Evolutionary conservation across 2,888 invertebrate species (phyloP), one percentile per base, ranked within the genome.

Genomic region (Diloba caeruleocephala): DNA sequence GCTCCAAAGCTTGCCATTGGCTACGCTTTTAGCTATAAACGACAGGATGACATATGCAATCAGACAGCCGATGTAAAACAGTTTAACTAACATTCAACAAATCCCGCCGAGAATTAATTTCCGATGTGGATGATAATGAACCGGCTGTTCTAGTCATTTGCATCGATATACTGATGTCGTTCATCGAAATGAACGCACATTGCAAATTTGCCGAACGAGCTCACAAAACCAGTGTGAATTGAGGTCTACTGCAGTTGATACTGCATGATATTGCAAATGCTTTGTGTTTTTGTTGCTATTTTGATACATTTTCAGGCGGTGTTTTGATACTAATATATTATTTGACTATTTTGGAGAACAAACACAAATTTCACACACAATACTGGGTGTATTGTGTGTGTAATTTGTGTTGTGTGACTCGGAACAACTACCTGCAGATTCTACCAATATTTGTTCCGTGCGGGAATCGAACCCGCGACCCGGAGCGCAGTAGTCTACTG

Each of bases 41-140:
- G 8, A 17, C 14, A 3, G 15, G 14, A 34, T 53, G 38, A 52
- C 72, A 67, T 59, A 60, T 48, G 60, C 71, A 78, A 78, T 80
- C 76, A 76, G 63, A 71, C 63, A 56, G 52, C 45, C 51, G 52
- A 65, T 74, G 76, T 77, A 78, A 81, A 81, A 82, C 81, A 77
- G 79, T 81, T 79, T 75, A 76, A 74, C 83, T 77, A 81, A 76
- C 77, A 77, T 64, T 71, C 65, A 33, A 61, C 73, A 54, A 67
- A 67, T 61, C 76, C 79, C 79, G 65, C 61, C 31, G 85, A 78
- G 87, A 85, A 87, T 90, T 84, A 87, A 89, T 89, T 87, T 88
- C 82, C 84, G 76, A 88, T 85, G 81, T 74, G 67, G 79, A 74
- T 72, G 81, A 79, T 89, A 89, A 89, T 89, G 87, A 88, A 83